These are phyloP conservation scores for Lasioglossum oenotherae DNA, from an alignment of 2,888 invertebrate genomes.

Conservation along the genomic window DNA sequence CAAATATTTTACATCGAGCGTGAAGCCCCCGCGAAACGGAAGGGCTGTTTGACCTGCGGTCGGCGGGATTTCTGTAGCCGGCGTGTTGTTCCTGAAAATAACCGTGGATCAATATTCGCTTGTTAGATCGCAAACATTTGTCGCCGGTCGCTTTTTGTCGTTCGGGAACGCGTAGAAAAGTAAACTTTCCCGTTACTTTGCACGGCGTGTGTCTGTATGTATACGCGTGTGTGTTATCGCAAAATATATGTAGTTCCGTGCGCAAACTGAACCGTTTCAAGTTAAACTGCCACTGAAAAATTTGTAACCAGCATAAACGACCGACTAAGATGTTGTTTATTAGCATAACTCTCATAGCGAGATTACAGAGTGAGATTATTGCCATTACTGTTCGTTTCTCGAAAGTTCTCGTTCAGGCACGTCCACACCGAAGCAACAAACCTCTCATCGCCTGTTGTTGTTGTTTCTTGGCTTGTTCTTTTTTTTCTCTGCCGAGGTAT, in stretches of 20 bases:
- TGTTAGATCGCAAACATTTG: conserved; percentile 42
- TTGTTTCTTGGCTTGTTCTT: no score
- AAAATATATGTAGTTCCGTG: neutral
- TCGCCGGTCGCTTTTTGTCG: neutral
- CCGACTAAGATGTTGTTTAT: neutral
- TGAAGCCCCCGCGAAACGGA: neutral
- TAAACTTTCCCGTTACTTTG: neutral
- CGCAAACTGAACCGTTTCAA: neutral
- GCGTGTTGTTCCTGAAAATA: conserved; percentile 44
- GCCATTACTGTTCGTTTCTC: neutral
- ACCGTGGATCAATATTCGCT: conserved; percentile 22
- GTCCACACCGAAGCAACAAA: neutral
- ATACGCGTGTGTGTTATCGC: neutral
- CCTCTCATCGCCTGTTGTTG: no score
- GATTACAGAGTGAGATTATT: neutral
- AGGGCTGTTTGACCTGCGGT: neutral
- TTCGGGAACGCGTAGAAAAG: neutral
- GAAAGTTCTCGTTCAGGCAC: neutral
- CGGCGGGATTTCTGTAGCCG: neutral
- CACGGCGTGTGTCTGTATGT: neutral
- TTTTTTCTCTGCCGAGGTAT: no score
- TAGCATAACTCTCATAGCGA: neutral
- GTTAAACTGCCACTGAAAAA: neutral
- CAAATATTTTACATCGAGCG: conserved; percentile 32
- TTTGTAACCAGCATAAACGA: neutral